Percentiles rank a stretch among this genome's conserved stretches.
These are phyloP conservation scores for Cheilosia grossa DNA, from an alignment of 2,888 invertebrate species.

Conservation along the genomic window DNA sequence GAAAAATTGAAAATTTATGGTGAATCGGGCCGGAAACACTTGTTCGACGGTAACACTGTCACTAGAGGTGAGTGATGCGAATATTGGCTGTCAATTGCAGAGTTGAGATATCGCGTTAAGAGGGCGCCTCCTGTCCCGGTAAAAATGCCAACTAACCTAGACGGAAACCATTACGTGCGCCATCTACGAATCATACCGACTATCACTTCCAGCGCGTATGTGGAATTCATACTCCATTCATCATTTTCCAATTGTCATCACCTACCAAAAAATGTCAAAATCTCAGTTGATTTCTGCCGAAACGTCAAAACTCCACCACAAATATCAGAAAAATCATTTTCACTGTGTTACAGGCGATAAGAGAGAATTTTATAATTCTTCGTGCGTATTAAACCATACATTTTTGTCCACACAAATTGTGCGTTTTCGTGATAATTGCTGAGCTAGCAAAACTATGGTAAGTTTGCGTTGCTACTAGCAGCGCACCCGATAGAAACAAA, in stretches of 20 bases:
- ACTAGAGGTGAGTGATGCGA: too few relatives aligned
- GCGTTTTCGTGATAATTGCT: constrained; percentile 59
- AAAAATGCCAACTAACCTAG: not conserved
- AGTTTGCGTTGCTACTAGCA: constrained; percentile 65
- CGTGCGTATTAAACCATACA: constrained; percentile 20
- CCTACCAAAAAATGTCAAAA: constrained; percentile 55
- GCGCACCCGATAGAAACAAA: constrained; percentile 53
- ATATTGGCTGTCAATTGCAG: too few relatives aligned
- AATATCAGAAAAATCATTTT: constrained; percentile 49
- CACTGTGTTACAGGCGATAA: constrained; percentile 59
- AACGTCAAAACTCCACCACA: constrained; percentile 63
- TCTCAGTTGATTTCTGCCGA: constrained; percentile 37
- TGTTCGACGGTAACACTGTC: too few relatives aligned
- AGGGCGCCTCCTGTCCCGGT: too few relatives aligned
- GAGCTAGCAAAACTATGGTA: constrained; percentile 65
- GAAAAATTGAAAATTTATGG: too few relatives aligned
- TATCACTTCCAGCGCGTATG: not conserved
- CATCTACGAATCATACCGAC: not conserved
- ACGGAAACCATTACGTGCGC: not conserved
- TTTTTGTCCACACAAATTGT: constrained; percentile 20
- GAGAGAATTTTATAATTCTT: constrained; percentile 51
- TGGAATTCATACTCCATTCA: constrained; percentile 22
- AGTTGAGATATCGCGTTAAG: too few relatives aligned
- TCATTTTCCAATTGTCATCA: constrained; percentile 52
- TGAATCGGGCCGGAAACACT: too few relatives aligned